Percentiles rank a stretch among this genome's conserved stretches.
Conservation (phyloP, 92 coral and sea anemone genomes). For the Diadumene lineata region DNA sequence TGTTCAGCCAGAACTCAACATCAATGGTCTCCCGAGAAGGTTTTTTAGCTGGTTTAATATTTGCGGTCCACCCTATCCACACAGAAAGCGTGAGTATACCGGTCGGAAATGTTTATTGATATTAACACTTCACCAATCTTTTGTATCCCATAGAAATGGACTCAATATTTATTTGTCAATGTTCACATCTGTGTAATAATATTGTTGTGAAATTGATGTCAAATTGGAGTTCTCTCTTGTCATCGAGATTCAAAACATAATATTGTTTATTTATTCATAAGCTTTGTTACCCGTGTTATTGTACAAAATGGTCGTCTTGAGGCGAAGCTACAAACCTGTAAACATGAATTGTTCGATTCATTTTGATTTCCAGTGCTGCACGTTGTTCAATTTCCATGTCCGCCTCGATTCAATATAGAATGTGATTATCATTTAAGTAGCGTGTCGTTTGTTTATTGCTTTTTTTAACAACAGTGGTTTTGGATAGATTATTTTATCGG, state of each 20-base stretch:
- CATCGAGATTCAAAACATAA: constrained; percentile 14
- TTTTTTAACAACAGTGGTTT: not conserved
- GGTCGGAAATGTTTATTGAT: not conserved
- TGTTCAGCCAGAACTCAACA: constrained; percentile 42
- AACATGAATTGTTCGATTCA: not conserved
- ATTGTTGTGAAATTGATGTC: constrained; percentile 25
- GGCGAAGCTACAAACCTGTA: not conserved
- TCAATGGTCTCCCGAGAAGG: constrained; percentile 58
- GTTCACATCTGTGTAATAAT: constrained; percentile 1
- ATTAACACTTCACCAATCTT: not conserved
- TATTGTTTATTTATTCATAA: constrained; percentile 20
- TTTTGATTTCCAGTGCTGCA: not conserved
- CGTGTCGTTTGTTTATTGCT: not conserved
- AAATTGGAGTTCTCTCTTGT: constrained; percentile 14
- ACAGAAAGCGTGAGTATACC: constrained; percentile 83
- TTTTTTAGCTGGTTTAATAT: constrained; percentile 60
- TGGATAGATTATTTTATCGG: not conserved
- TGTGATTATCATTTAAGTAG: not conserved
- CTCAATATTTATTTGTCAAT: not conserved
- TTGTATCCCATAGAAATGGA: not conserved
- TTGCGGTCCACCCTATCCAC: constrained; percentile 88
- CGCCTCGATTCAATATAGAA: not conserved
- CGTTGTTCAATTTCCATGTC: not conserved
- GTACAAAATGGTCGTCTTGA: constrained; percentile 8
- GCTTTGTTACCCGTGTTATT: constrained; percentile 20